Base-by-base conservation (phyloP, 2,888 invertebrate species). In the Drosophila dives region DNA sequence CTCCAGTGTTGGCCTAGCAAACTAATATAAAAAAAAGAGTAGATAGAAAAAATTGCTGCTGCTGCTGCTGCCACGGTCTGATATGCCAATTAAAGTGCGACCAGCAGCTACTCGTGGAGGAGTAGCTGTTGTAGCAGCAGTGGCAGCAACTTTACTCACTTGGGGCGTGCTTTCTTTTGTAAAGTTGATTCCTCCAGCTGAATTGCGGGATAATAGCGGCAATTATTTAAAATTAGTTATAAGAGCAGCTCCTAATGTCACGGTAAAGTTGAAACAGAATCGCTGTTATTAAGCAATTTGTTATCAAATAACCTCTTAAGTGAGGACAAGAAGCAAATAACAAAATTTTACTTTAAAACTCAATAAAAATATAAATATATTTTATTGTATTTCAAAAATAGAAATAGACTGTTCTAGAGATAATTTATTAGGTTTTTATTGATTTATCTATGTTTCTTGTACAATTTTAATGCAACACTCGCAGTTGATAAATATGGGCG, bases 61-160 rank as follows among this genome's bases (percentile, higher is more conserved):
- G 71, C 72, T 69, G 68, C 53, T 69, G 75, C 80, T 56, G 72
- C 76, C 59, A 54, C 73, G 81, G 72, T 80, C 71, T 86, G 89
- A 89, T 85, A 85, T 85, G 86, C 85, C 85, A 85, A 85, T 85
- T 85, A 85, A 85, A 89, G 79, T 86, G 84, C 86, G 89, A 81
- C 85, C 89, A 71, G 75, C 74, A 72, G 67, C 63, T 55, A 67
- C 67, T 63, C 70, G 58, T 56, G 55, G 34, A 34, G 56, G 33
- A 64, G 54, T 48, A 48, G 73, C 55, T 29, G 42, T 51, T 17
- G 53, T 45, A 4, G 23, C 45, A 45, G 45, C 45, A 23, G 20
- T 20, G 2, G 45, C 45, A 15, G 20, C 45, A 23, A 20, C 42
- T 20, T 12, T 20, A 17, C 40, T 0, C 40, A 10, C 33, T 23